Percentiles rank a stretch among this genome's conserved stretches.
Evolutionary conservation across 2,888 invertebrate genomes (phyloP).

Genomic region (Theristus sp.): DNA sequence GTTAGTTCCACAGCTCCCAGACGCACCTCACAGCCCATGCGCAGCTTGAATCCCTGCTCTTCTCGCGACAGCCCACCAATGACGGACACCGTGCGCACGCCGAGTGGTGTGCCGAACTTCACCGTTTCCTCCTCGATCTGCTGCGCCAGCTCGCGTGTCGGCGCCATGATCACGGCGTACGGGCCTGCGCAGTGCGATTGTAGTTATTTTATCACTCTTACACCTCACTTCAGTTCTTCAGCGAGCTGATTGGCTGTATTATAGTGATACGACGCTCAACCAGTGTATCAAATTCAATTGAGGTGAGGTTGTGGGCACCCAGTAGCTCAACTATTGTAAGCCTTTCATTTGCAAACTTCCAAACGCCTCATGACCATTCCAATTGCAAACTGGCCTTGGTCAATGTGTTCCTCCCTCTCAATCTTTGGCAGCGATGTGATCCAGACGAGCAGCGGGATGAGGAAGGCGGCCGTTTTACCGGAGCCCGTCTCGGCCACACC

Average conservation of each 20-base stretch:
- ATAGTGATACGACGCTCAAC: too few species aligned
- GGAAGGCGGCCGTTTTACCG: constrained; percentile 93
- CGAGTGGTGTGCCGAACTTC: constrained; percentile 81
- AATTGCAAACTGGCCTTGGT: constrained; percentile 8
- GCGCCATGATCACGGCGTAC: constrained; percentile 94
- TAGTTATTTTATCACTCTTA: too few species aligned
- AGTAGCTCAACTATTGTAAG: too few species aligned
- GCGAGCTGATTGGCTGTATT: too few species aligned
- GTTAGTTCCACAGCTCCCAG: too few species aligned
- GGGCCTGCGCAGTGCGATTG: constrained; percentile 48
- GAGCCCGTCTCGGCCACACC: constrained; percentile 98
- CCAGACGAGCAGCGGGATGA: constrained; percentile 90
- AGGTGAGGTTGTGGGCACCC: too few species aligned
- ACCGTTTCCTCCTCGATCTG: constrained; percentile 88
- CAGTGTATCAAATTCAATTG: too few species aligned
- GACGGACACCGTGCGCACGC: constrained; percentile 83
- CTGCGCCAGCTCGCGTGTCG: constrained; percentile 42
- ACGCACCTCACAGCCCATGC: constrained; percentile 75
- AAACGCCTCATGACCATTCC: too few species aligned
- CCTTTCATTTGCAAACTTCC: too few species aligned
- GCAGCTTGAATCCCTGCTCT: constrained; percentile 86
- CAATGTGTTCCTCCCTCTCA: constrained; percentile 39
- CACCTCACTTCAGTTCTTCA: too few species aligned
- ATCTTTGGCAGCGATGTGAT: constrained; percentile 91
- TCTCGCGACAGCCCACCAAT: constrained; percentile 84